phyloP scores from a whole-genome alignment of 2,797 vertebrate genomes.

The Podarcis lilfordi region DNA sequence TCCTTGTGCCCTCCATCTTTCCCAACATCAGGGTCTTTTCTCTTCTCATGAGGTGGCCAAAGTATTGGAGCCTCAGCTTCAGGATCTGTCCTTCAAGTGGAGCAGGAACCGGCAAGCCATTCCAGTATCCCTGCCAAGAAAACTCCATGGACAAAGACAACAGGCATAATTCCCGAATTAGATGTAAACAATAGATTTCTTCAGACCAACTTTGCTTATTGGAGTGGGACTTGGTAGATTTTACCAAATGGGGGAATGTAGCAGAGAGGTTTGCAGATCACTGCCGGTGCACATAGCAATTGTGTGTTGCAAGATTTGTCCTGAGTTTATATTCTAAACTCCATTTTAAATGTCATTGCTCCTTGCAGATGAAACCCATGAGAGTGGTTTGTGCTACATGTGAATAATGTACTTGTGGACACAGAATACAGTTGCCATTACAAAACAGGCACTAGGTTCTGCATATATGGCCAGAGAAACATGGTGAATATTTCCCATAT shows the following conservation, averaged over 20 bases:
- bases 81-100: too few relatives aligned
- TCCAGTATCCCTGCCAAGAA: too few relatives aligned
- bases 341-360: neutral
- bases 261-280: neutral
- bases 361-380: neutral
- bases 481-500: neutral
- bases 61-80: too few relatives aligned
- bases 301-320: neutral
- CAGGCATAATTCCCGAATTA: too few relatives aligned
- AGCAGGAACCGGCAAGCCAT: too few relatives aligned
- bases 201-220: neutral
- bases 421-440: slow-evolving; percentile 12
- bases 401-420: neutral
- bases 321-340: neutral
- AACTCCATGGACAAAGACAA: too few relatives aligned
- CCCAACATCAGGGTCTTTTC: too few relatives aligned
- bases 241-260: neutral
- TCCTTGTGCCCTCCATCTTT: too few relatives aligned
- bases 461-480: slow-evolving; percentile 31
- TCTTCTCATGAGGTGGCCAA: too few relatives aligned
- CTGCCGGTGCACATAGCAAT: too few relatives aligned
- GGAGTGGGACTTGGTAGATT: neutral
- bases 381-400: neutral
- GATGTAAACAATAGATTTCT: neutral
- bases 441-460: neutral